Base-by-base conservation (phyloP, 2,797 vertebrate species). In the Falco novaeseelandiae region DNA sequence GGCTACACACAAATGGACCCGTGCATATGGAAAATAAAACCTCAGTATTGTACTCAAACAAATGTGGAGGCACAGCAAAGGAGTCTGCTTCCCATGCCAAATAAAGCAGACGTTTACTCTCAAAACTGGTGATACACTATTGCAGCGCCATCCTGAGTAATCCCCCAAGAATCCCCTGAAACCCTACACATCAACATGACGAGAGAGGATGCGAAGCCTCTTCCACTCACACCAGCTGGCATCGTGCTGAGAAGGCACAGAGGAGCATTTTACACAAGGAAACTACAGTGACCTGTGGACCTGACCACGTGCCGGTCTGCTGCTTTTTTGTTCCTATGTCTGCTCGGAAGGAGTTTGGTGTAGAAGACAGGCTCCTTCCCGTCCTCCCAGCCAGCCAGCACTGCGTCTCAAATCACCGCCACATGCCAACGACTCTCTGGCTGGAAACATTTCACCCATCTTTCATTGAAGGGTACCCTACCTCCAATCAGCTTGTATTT, bases 201-300 rank as follows among this genome's bases (percentile, higher is more conserved):
- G 14, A 54, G 59, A 62, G 44, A 51, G 42, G 81, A 25, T 30
- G 65, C 0, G 0, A 59, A 40, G 44, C 51, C 29, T 71, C 14
- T 71, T 42, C 57, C 20, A 2, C 58, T 79, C 49, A 23, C 40
- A 22, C 32, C 79, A 76, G 73, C 25, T 51, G 63, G 79, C 0
- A 0, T 2, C 0, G 0, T 14, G 88, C 79, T 36, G 42, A 34
- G 46, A 54, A 87, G 8, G 40, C 12, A 12, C 51, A 34, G 0
- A 0, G 20, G 22, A 55, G 12, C 11, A 7, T 73, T 76, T 40
- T 55, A 17, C 1, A 1, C 5, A 11, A 54, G 10, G 18, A 32
- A 82, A n/a, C 29, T 23, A 17, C 34, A 55, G 46, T 5, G 57
- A 70, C 44, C n/a, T 10, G 29, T 3, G 4, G 44, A 40, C 15